Percentiles rank a stretch among this genome's conserved stretches.
Evolutionary conservation across 2,888 invertebrate genomes (phyloP).

Genomic region (Melitaea athalia): DNA sequence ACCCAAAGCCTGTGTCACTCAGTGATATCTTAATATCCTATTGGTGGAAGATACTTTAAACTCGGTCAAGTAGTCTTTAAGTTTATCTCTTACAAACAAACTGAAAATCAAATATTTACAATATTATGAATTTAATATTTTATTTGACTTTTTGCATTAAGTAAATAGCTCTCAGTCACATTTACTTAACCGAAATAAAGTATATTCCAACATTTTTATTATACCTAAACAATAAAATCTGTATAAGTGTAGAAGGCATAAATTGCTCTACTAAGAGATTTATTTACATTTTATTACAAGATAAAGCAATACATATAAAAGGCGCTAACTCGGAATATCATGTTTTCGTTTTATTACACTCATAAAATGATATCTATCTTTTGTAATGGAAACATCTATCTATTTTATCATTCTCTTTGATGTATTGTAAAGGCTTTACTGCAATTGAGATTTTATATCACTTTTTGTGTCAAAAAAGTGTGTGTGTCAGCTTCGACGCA

Average conservation of each 20-base stretch:
- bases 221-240: neutral
- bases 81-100: too few relatives aligned
- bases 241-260: neutral
- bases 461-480: too few relatives aligned
- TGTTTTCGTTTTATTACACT: conserved; percentile 3
- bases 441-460: neutral
- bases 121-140: too few relatives aligned
- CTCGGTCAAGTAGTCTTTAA: too few relatives aligned
- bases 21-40: too few relatives aligned
- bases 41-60: too few relatives aligned
- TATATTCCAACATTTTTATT: neutral
- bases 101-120: too few relatives aligned
- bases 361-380: conserved; percentile 3
- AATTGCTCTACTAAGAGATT: neutral
- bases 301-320: neutral
- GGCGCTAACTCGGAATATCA: neutral
- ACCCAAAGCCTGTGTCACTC: too few relatives aligned
- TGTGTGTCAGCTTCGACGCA: too few relatives aligned
- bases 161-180: neutral
- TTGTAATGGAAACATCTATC: neutral
- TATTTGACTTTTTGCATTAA: too few relatives aligned
- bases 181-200: neutral
- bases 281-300: neutral
- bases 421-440: neutral
- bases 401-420: neutral